phyloP scores from a whole-genome alignment of 2,797 vertebrate species.

The Artibeus jamaicensis region DNA sequence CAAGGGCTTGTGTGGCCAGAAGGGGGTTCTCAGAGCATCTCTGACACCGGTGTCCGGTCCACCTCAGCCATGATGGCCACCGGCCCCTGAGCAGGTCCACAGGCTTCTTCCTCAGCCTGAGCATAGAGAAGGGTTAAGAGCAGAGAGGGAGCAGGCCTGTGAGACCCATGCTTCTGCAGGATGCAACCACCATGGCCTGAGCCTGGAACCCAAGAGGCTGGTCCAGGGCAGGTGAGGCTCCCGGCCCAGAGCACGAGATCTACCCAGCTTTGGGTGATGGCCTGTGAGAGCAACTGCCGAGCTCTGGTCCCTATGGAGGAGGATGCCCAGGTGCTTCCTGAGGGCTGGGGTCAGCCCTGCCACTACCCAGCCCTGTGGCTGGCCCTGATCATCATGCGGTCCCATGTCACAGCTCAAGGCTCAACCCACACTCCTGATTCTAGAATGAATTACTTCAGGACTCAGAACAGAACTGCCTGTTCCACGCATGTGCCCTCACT shows the following conservation, averaged over 20 bases:
- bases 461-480: conserved; percentile 59
- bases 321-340: rapidly evolving
- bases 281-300: background rate
- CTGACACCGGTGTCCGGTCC: background rate
- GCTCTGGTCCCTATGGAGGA: background rate
- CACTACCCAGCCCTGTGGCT: no score
- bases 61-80: rapidly evolving
- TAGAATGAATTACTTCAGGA: conserved; percentile 64
- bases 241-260: background rate
- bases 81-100: background rate
- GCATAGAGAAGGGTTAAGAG: background rate
- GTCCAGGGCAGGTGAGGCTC: background rate
- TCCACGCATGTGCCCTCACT: background rate
- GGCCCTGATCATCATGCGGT: background rate
- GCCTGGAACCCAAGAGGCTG: background rate
- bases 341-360: background rate
- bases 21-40: background rate
- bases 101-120: background rate
- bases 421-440: conserved; percentile 66
- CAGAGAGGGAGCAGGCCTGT: rapidly evolving
- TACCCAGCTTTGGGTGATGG: rapidly evolving
- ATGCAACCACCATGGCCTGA: background rate
- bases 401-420: background rate
- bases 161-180: background rate
- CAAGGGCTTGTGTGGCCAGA: conserved; percentile 9